A percentile compares a stretch with the other conserved stretches of the same genome.
Evolutionary conservation across 2,797 vertebrate genomes (phyloP).

Genomic region (Thaleichthys pacificus): DNA sequence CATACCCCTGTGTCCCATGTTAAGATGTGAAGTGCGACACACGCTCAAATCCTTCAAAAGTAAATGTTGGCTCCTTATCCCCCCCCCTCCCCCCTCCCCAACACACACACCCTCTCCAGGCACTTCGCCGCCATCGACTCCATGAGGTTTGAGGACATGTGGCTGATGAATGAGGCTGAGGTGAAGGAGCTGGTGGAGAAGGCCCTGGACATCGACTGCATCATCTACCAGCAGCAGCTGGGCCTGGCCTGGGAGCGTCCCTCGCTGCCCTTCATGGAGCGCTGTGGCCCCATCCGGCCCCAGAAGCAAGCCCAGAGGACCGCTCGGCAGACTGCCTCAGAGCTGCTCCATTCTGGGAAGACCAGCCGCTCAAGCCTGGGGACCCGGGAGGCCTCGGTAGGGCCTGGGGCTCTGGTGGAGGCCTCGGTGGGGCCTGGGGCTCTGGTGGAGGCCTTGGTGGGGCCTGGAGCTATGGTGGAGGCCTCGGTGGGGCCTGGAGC

Average conservation of each 20-base stretch:
- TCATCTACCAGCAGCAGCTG: constrained; percentile 79
- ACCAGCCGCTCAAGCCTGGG: not conserved
- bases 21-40: not conserved
- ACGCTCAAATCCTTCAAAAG: no score
- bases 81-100: not conserved
- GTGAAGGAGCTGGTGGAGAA: constrained; percentile 72
- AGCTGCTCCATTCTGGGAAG: constrained; percentile 37
- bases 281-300: constrained; percentile 56
- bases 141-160: constrained; percentile 74
- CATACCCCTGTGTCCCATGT: not conserved
- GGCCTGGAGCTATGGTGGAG: not conserved
- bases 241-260: constrained; percentile 77
- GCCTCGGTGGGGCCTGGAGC: no score
- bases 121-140: constrained; percentile 68
- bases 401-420: not conserved
- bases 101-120: constrained; percentile 54
- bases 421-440: constrained; percentile 2
- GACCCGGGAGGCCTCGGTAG: constrained; percentile 19
- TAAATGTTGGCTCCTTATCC: not conserved
- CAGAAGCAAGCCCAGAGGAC: constrained; percentile 34
- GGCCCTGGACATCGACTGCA: constrained; percentile 70
- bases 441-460: not conserved
- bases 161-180: constrained; percentile 84
- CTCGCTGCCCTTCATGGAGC: constrained; percentile 61
- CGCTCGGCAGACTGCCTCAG: constrained; percentile 40